Conservation (phyloP, 37 sponge, comb jelly and placozoan genomes). For the Beroe ovata region DNA sequence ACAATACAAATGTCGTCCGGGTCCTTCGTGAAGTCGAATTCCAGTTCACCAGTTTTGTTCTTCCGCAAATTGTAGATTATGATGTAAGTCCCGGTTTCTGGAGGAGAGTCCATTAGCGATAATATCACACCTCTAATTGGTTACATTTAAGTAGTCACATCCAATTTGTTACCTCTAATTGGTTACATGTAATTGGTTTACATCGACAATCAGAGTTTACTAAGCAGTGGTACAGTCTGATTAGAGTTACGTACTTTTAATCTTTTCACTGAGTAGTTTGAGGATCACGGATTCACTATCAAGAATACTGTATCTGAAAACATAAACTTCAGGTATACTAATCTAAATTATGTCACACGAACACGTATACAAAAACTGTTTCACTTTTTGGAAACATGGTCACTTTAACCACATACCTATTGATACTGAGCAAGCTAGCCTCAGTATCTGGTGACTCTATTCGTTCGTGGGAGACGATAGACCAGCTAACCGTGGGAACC, state of each 20-base stretch:
- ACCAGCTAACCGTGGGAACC: constrained; percentile 65
- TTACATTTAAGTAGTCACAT: too few species aligned
- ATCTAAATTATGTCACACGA: too few species aligned
- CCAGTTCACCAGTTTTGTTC: background rate
- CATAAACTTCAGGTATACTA: too few species aligned
- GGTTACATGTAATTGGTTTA: too few species aligned
- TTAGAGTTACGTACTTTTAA: constrained; percentile 4
- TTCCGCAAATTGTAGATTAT: constrained; percentile 66
- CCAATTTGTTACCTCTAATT: too few species aligned
- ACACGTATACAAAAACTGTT: too few species aligned
- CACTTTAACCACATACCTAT: too few species aligned
- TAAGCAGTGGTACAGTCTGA: too few species aligned
- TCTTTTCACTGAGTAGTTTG: background rate
- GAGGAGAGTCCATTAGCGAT: too few species aligned
- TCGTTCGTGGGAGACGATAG: background rate
- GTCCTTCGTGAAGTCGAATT: constrained; percentile 60
- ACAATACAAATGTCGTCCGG: constrained; percentile 25
- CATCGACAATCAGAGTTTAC: too few species aligned
- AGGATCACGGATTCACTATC: constrained; percentile 9
- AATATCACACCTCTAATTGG: too few species aligned
- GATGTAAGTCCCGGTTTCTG: constrained; percentile 63
- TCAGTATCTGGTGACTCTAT: constrained; percentile 41
- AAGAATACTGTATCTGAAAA: constrained; percentile 34
- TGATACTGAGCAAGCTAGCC: constrained; percentile 24
- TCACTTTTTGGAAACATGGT: too few species aligned